Conservation (phyloP, 2,797 vertebrate species). For the Gymnothorax reevesii region DNA sequence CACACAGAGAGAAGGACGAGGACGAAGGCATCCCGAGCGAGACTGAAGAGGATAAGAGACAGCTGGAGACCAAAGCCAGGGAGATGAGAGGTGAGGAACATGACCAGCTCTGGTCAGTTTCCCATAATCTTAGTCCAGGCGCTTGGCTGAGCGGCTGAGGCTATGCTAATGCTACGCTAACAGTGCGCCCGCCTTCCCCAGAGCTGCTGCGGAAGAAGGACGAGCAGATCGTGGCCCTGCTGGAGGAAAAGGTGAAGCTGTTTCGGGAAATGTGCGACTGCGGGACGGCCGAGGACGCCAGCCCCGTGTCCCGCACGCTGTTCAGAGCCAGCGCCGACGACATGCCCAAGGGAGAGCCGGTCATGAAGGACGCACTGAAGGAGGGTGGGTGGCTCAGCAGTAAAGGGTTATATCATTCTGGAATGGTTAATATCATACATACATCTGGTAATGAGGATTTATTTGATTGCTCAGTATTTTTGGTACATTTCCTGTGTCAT, state of each 20-base stretch:
- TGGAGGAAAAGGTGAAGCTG: slow-evolving; percentile 88
- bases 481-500: background rate
- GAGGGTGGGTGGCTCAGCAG: slow-evolving; percentile 72
- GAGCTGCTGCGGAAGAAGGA: slow-evolving; percentile 87
- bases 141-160: background rate
- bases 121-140: background rate
- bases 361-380: slow-evolving; percentile 83
- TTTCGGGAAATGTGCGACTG: slow-evolving; percentile 82
- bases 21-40: slow-evolving; percentile 92
- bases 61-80: slow-evolving; percentile 79
- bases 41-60: slow-evolving; percentile 84
- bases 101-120: too few relatives aligned
- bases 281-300: slow-evolving; percentile 70
- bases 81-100: slow-evolving; percentile 80
- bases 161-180: slow-evolving; percentile 11
- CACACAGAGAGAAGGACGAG: slow-evolving; percentile 84
- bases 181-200: slow-evolving; percentile 48
- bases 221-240: slow-evolving; percentile 79
- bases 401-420: background rate
- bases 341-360: slow-evolving; percentile 81
- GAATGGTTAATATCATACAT: background rate
- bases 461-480: background rate
- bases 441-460: background rate
- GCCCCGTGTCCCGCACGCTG: slow-evolving; percentile 65
- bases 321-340: slow-evolving; percentile 84